phyloP scores from a whole-genome alignment of 1,140 invertebrate genomes.

The Carposina sasakii region DNA sequence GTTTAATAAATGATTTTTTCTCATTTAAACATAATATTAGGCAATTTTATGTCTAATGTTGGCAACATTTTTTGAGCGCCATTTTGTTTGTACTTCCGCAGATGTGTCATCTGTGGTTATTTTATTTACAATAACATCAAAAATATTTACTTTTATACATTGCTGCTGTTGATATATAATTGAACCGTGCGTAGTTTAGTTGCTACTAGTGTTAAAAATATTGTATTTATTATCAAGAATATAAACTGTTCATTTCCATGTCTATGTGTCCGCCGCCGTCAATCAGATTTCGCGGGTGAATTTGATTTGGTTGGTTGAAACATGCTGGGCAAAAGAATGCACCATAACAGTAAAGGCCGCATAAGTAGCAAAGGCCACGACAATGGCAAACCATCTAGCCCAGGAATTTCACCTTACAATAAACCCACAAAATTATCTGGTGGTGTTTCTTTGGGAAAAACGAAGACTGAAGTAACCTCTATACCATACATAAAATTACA shows the following conservation, averaged over 20 bases:
- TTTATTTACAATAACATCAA: no score
- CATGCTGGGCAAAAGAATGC: constrained; percentile 71
- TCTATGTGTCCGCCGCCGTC: constrained; percentile 29
- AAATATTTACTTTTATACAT: no score
- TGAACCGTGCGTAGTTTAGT: no score
- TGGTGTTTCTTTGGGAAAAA: constrained; percentile 53
- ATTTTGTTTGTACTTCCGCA: no score
- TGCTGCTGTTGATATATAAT: no score
- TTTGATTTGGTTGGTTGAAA: constrained; percentile 44
- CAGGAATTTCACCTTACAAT: constrained; percentile 60
- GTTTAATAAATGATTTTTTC: no score
- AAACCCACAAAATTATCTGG: constrained; percentile 65
- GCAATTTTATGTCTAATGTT: no score
- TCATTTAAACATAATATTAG: no score
- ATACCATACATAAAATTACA: constrained; percentile 62
- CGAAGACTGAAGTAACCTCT: constrained; percentile 53
- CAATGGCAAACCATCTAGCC: constrained; percentile 66
- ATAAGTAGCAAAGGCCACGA: constrained; percentile 65
- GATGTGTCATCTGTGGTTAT: no score
- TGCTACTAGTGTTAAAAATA: no score
- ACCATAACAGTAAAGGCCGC: constrained; percentile 66
- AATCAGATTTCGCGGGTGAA: constrained; percentile 48
- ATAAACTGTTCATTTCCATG: constrained; percentile 16
- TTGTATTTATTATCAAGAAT: no score
- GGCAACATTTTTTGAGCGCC: no score